These are phyloP conservation scores for Eumacrocentrus americanus DNA, from an alignment of 2,888 invertebrate species.

Conservation along the genomic window DNA sequence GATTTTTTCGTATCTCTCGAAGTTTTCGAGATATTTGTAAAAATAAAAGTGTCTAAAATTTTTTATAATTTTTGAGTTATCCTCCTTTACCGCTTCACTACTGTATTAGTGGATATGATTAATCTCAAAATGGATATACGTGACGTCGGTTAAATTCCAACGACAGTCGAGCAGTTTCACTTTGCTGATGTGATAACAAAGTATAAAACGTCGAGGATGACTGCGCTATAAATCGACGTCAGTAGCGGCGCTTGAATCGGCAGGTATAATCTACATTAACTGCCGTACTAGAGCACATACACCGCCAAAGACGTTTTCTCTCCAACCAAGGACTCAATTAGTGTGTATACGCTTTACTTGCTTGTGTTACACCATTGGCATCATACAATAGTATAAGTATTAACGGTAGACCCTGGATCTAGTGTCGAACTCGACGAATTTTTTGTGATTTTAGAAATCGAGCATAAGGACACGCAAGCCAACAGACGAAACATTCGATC, in stretches of 20 bases:
- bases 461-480: constrained; percentile 50
- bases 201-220: constrained; percentile 10
- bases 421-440: constrained; percentile 39
- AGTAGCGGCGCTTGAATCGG: constrained; percentile 12
- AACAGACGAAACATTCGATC: neutral
- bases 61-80: no score
- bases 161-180: neutral
- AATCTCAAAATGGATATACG: neutral
- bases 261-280: constrained; percentile 20
- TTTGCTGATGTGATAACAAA: constrained; percentile 4
- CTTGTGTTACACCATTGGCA: constrained; percentile 5
- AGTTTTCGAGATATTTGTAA: no score
- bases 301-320: constrained; percentile 40
- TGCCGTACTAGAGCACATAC: neutral
- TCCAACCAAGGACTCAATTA: constrained; percentile 47
- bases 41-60: neutral
- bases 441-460: constrained; percentile 57
- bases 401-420: constrained; percentile 48
- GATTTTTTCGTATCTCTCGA: no score
- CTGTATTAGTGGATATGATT: no score
- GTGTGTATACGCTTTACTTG: constrained; percentile 8
- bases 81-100: no score
- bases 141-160: neutral
- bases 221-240: constrained; percentile 25
- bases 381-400: constrained; percentile 31